Conservation (phyloP, 1,140 invertebrate species). For the Samia ricini region DNA sequence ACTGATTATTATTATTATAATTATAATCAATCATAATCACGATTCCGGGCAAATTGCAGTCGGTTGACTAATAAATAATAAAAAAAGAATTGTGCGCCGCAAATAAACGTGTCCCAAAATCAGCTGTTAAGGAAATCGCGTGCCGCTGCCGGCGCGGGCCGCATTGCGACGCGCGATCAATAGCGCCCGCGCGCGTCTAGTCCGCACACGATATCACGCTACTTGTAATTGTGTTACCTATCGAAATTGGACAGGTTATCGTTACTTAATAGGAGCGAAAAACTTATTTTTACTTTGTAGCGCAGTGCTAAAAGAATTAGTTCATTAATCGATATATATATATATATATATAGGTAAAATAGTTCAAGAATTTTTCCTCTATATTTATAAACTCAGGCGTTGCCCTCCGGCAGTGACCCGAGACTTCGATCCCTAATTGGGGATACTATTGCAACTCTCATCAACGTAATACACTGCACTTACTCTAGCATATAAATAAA, state of each 20-base stretch:
- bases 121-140: slow-evolving; percentile 31
- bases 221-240: slow-evolving; percentile 13
- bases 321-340: no score
- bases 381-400: no score
- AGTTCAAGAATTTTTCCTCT: no score
- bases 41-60: slow-evolving; percentile 14
- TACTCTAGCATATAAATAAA: no score
- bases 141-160: slow-evolving; percentile 12
- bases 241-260: slow-evolving; percentile 24
- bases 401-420: no score
- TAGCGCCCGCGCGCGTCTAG: slow-evolving; percentile 27
- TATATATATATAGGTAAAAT: no score
- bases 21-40: neutral
- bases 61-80: slow-evolving; percentile 4
- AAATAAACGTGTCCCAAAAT: slow-evolving; percentile 25
- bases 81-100: slow-evolving; percentile 7
- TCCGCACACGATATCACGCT: slow-evolving; percentile 18
- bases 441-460: no score
- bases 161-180: slow-evolving; percentile 33
- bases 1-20: no score
- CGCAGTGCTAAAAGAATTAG: no score
- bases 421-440: no score
- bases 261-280: neutral
- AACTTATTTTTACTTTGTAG: no score
- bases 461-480: no score